Evolutionary conservation across 2,888 invertebrate genomes (phyloP).

Genomic region (Alloscopus bannaensis): DNA sequence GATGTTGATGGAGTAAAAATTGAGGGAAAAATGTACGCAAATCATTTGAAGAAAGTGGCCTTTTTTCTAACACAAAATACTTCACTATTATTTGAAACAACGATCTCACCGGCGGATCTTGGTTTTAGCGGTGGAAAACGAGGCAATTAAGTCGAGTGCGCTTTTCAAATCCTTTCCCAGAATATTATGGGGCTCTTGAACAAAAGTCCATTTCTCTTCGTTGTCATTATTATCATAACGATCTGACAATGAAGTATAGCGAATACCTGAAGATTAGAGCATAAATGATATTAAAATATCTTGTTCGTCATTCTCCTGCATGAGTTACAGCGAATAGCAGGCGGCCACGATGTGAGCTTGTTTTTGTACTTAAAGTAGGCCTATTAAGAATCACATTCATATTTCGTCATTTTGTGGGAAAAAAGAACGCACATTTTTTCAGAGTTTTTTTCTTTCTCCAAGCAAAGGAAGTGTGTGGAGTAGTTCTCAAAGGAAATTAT

Average conservation of each 20-base stretch:
- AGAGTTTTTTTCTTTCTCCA: not conserved
- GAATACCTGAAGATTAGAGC: too few relatives aligned
- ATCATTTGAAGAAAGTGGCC: too few relatives aligned
- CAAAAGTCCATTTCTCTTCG: not conserved
- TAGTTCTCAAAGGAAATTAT: not conserved
- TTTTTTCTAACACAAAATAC: too few relatives aligned
- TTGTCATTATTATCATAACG: conserved; percentile 9
- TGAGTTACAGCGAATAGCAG: too few relatives aligned
- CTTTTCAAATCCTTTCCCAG: not conserved
- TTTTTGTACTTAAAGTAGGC: not conserved
- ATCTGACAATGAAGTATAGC: too few relatives aligned
- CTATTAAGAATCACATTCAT: not conserved
- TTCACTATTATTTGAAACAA: too few relatives aligned
- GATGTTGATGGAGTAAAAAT: too few relatives aligned
- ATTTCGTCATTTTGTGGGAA: not conserved
- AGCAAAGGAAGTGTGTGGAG: not conserved
- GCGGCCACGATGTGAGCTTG: not conserved
- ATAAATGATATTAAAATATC: too few relatives aligned
- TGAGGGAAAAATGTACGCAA: too few relatives aligned
- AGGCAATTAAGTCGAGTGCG: not conserved
- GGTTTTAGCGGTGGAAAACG: conserved; percentile 34
- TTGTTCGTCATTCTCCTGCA: too few relatives aligned
- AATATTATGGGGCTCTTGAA: not conserved
- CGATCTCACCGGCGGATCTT: not conserved
- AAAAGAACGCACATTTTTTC: not conserved